Base-by-base conservation (phyloP, 2,888 invertebrate species). In the Zaprionus bogoriensis region DNA sequence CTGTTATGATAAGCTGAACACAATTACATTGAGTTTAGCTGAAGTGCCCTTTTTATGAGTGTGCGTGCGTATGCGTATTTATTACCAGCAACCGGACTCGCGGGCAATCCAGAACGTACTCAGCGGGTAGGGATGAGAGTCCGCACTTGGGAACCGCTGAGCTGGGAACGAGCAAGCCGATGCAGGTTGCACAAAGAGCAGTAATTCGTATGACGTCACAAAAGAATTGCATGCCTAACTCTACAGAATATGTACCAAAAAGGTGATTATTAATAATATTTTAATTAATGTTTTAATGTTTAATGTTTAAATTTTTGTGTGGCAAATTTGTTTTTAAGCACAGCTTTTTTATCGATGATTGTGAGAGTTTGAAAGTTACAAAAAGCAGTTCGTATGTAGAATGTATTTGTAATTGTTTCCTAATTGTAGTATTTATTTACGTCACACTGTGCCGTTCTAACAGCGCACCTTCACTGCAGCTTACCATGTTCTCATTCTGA, bases 1-100 rank as follows among this genome's bases (percentile, higher is more conserved):
- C 19, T 32, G 41, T 19, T 20, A 38, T 48, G 77, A 77, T 74
- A 73, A 74, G 63, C 28, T 36, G 27, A 62, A 25, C 3, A 42
- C 9, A 28, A 2, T 20, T 41, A 12, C 10, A 67, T 62, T 58
- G 20, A 41, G 45, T 25, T 54, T 22, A 22, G 28, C 14, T 32
- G n/a, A 48, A 55, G 27, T 53, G 36, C 9, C 32, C 30, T 12
- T 20, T 44, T 41, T 12, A 12, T 22, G 10, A 22, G 17, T 19
- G 12, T 10, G 7, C 19, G 12, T 38, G n/a, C 2, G n/a, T 39
- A 5, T 10, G 20, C n/a, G 20, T 20, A 25, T 12, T 39, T 17
- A 17, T 23, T 28, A 30, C 10, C 10, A 22, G 4, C 44, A 64
- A 69, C 80, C 57, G 63, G 9, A 42, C 65, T 41, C 52, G 19